Conservation (phyloP, 2,113 vertebrate species). For the Poeciliopsis prolifica region DNA sequence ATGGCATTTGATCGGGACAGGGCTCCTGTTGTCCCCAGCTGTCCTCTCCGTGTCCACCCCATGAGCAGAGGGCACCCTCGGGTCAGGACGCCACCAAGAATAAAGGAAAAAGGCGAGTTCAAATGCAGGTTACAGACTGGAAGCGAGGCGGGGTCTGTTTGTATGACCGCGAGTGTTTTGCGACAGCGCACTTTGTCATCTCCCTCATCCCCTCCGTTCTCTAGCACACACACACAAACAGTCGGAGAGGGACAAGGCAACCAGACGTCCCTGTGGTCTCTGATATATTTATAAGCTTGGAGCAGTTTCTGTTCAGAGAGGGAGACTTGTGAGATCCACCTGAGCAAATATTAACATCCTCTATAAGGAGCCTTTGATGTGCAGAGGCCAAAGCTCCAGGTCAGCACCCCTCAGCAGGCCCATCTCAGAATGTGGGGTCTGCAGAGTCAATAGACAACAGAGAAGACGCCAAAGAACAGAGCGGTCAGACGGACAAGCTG, state of each 20-base stretch:
- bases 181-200: constrained; percentile 47
- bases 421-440: constrained; percentile 32
- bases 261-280: constrained; percentile 74
- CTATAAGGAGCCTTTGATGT: constrained; percentile 77
- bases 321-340: constrained; percentile 71
- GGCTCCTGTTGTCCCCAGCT: constrained; percentile 77
- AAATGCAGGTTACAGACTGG: constrained; percentile 52
- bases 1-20: constrained; percentile 46
- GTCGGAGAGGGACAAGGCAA: constrained; percentile 60
- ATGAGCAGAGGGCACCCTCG: constrained; percentile 41
- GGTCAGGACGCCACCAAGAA: constrained; percentile 67
- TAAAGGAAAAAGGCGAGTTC: constrained; percentile 65
- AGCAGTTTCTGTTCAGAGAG: constrained; percentile 68
- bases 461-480: constrained; percentile 58
- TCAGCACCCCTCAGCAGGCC: constrained; percentile 60
- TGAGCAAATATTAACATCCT: constrained; percentile 82
- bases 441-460: constrained; percentile 61
- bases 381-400: constrained; percentile 63
- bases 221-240: constrained; percentile 42
- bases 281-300: constrained; percentile 74
- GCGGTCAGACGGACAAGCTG: constrained; percentile 43
- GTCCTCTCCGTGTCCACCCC: constrained; percentile 58
- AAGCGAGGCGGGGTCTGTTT: constrained; percentile 33
- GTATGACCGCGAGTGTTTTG: constrained; percentile 32
- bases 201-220: constrained; percentile 46